These are phyloP conservation scores for Platypus cylindrus DNA, from an alignment of 2,888 invertebrate species.

Conservation along the genomic window DNA sequence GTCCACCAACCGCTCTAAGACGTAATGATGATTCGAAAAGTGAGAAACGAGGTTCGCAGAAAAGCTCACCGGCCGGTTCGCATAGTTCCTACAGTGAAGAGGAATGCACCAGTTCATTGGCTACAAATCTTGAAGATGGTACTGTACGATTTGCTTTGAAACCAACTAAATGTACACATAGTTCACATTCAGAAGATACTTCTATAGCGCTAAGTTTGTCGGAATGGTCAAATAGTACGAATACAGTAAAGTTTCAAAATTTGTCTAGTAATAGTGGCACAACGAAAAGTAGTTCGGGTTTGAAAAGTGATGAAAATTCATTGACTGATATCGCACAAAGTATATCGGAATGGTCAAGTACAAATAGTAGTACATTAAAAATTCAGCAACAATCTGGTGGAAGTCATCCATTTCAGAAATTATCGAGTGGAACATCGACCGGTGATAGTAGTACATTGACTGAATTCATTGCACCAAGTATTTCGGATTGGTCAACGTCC, in stretches of 20 bases:
- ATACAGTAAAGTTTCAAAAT: slow-evolving; percentile 70
- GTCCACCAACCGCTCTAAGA: slow-evolving; percentile 33
- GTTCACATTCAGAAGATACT: slow-evolving; percentile 76
- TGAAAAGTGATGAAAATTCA: slow-evolving; percentile 69
- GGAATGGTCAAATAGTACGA: slow-evolving; percentile 80
- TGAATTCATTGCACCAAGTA: slow-evolving; percentile 60
- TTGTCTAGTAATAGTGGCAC: slow-evolving; percentile 49
- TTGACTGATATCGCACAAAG: slow-evolving; percentile 62
- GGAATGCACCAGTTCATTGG: slow-evolving; percentile 53
- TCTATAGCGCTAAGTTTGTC: slow-evolving; percentile 76
- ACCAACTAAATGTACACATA: slow-evolving; percentile 70
- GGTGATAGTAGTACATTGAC: slow-evolving; percentile 41
- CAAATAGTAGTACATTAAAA: slow-evolving; percentile 56
- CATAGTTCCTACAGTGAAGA: slow-evolving; percentile 66
- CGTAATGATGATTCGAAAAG: slow-evolving; percentile 32
- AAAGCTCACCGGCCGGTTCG: slow-evolving; percentile 30
- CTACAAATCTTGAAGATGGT: slow-evolving; percentile 63
- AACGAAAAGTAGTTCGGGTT: slow-evolving; percentile 48
- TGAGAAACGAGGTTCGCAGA: slow-evolving; percentile 24
- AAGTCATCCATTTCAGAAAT: slow-evolving; percentile 32
- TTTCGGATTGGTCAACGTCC: slow-evolving; percentile 71
- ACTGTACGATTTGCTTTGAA: slow-evolving; percentile 69
- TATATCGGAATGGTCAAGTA: slow-evolving; percentile 74
- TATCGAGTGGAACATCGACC: slow-evolving; percentile 30
- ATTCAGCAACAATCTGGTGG: slow-evolving; percentile 30